Evolutionary conservation across 2,888 invertebrate species (phyloP).

Genomic region (Pachycephus smyrnensis): DNA sequence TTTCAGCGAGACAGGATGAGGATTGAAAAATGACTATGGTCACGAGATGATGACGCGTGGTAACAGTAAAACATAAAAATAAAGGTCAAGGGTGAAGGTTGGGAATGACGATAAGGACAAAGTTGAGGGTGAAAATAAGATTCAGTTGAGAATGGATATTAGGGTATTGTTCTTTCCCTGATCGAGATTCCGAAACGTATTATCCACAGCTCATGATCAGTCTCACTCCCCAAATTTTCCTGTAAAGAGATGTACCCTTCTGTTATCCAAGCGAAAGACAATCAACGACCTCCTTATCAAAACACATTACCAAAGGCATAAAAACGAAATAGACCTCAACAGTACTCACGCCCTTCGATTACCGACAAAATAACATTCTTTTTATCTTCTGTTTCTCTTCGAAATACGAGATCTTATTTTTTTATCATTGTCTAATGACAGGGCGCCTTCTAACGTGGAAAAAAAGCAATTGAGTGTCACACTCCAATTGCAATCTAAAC

Average conservation of each 20-base stretch:
- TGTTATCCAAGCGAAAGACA: neutral
- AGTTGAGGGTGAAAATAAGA: too few species aligned
- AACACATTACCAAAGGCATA: neutral
- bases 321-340: neutral
- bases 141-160: neutral
- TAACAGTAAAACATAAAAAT: neutral
- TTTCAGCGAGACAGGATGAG: neutral
- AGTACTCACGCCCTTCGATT: neutral
- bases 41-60: neutral
- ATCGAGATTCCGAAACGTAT: neutral
- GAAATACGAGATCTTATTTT: neutral
- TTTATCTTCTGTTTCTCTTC: neutral
- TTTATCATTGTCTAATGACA: neutral
- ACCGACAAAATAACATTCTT: neutral
- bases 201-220: neutral
- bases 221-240: neutral
- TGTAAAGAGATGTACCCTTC: neutral
- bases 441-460: neutral
- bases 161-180: neutral
- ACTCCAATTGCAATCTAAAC: slow-evolving; percentile 28
- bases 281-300: neutral
- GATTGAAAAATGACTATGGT: neutral
- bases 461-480: neutral
- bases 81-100: too few species aligned
- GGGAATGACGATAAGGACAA: too few species aligned